Evolutionary conservation across 2,888 invertebrate species (phyloP), one percentile per base, ranked within the genome.

Genomic region (Congeria kusceri): DNA sequence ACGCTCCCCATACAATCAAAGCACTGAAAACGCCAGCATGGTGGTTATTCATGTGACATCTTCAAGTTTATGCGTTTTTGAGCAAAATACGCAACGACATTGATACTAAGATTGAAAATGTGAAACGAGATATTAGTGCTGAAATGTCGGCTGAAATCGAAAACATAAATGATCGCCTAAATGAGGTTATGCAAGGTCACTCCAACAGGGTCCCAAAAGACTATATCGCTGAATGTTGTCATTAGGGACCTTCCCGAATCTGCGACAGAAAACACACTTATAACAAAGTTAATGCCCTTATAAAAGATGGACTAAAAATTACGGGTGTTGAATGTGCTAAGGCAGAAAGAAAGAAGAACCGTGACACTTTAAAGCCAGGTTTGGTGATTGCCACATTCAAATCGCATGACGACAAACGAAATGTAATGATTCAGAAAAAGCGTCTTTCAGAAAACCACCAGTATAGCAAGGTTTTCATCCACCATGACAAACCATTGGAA

Each of bases 271-370:
- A 63, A 46, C 44, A 46, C 32, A 46, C 49, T 13, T 53, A 18
- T 20, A 53, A 25, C 11, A 66, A 73, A 49, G 53, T 73, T 11
- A 66, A 73, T 25, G 61, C 49, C 15, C 20, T 73, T 15, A 61
- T 73, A 32, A 67, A 66, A 32, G 61, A 73, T 20, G 61, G 73
- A 32, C 25, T 73, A n/a, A 66, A 66, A 53, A 15, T 73, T 0
- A 13, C 39, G 15, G 61, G 61, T 23, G 53, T 73, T 18, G 46
- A 57, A 29, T n/a, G 47, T 20, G 65, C 29, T n/a, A 47, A 20
- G 23, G 66, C 67, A 11, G 62, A 73, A 32, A 18, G 61, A 29
- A 61, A 61, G 15, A 28, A 61, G 18, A 29, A 28, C 7, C 4
- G 61, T 11, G 39, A 61, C 29, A 15, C 29, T 18, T 15, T 3